Base-by-base conservation (phyloP, 1,140 invertebrate species). In the Megathymus violae region DNA sequence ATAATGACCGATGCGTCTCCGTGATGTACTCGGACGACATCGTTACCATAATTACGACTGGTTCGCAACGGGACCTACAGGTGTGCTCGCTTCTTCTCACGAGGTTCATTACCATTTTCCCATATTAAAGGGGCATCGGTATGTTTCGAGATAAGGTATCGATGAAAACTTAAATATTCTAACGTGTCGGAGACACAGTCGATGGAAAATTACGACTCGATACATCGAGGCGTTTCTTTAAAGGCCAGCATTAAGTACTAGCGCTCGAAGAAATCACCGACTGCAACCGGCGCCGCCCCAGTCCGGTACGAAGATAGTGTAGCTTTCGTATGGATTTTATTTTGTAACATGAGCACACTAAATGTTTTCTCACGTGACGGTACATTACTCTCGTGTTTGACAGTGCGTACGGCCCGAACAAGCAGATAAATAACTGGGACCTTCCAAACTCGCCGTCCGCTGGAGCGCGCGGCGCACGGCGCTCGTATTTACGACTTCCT, bases 401-500 rank as follows among this genome's bases (percentile, higher is more conserved):
- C 51, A 54, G 13, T 17, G 31, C 44, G 68, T 67, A 67, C 64
- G 58, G 40, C 44, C 34, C 19, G 56, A 60, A 67, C 75, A 71
- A 67, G 71, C 64, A 63, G 68, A 76, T 72, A 71, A 72, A 75
- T 71, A 66, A 61, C 68, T 52, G 52, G 46, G 47, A 52, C 59
- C 60, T 54, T 52, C 62, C 14, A 34, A 16, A 15, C 27, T 54
- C 68, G 56, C 41, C 61, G 66, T 62, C 52, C 56, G 71, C 61
- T 59, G 27, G 7, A 9, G 2, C 19, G 19, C 19, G 19, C 19
- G 19, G 19, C 19, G 19, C 19, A 3, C 19, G 19, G 19, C 19
- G 48, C 38, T 66, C 43, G 69, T 82, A 83, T 85, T 85, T 83
- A 85, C 75, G 69, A 75, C 77, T 85, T 85, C 82, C 82, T 76